These are phyloP conservation scores for Xylocampa areola DNA, from an alignment of 2,888 invertebrate species.

Conservation along the genomic window DNA sequence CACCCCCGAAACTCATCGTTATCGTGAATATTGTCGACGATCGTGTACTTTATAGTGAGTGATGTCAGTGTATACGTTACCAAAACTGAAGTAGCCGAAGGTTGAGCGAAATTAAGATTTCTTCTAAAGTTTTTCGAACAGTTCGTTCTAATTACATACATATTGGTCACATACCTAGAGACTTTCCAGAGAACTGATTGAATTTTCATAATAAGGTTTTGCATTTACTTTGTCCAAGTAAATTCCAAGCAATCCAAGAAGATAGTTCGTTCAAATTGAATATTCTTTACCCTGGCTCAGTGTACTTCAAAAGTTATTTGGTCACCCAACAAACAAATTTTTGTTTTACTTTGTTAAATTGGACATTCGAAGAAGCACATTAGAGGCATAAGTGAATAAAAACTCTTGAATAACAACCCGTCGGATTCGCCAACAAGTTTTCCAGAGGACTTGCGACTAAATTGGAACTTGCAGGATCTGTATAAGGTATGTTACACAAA, in stretches of 20 bases:
- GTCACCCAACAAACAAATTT: constrained; percentile 14
- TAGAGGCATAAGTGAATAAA: constrained; percentile 33
- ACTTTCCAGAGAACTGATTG: constrained; percentile 22
- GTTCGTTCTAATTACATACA: constrained; percentile 12
- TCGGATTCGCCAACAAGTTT: constrained; percentile 61
- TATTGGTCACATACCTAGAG: constrained; percentile 5
- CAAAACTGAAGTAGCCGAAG: constrained; percentile 15
- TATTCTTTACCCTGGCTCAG: background rate
- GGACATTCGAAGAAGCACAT: constrained; percentile 5
- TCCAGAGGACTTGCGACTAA: constrained; percentile 38
- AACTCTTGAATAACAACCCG: constrained; percentile 62
- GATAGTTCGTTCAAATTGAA: constrained; percentile 4
- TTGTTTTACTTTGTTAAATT: constrained; percentile 9
- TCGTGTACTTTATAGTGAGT: constrained; percentile 65
- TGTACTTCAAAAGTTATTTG: constrained; percentile 5
- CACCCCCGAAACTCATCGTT: constrained; percentile 49
- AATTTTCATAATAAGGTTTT: constrained; percentile 3
- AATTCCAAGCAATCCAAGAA: constrained; percentile 1
- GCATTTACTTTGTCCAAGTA: constrained; percentile 14
- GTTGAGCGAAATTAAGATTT: constrained; percentile 18
- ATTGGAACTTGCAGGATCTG: constrained; percentile 30
- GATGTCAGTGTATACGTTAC: constrained; percentile 44
- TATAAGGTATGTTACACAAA: constrained; percentile 59
- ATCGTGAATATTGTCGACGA: constrained; percentile 71
- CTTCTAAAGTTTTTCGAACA: constrained; percentile 7